phyloP scores from a whole-genome alignment of 2,888 invertebrate genomes.

The Folsomia manolachei region DNA sequence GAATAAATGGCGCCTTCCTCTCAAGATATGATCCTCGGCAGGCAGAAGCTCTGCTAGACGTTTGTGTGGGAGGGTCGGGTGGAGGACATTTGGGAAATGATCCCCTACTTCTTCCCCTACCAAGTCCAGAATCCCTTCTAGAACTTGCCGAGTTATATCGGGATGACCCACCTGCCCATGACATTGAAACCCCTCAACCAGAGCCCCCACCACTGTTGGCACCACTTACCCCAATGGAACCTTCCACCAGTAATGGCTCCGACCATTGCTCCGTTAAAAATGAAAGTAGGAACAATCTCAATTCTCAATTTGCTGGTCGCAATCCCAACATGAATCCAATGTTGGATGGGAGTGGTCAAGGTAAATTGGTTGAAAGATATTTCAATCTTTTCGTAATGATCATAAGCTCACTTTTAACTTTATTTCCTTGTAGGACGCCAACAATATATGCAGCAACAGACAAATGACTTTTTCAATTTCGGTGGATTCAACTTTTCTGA shows the following conservation, averaged over 20 bases:
- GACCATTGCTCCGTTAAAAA: slow-evolving; percentile 60
- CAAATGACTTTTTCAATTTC: slow-evolving; percentile 50
- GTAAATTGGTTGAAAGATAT: no score
- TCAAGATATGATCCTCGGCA: slow-evolving; percentile 50
- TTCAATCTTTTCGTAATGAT: background rate
- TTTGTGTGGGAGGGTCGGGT: slow-evolving; percentile 52
- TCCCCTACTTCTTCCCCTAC: slow-evolving; percentile 49
- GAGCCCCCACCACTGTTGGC: slow-evolving; percentile 55
- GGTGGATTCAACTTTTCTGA: slow-evolving; percentile 50
- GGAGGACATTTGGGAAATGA: slow-evolving; percentile 63
- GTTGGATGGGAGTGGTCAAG: slow-evolving; percentile 47
- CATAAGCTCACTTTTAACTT: slow-evolving; percentile 16
- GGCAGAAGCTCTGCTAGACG: slow-evolving; percentile 49
- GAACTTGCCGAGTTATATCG: slow-evolving; percentile 50
- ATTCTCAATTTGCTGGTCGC: slow-evolving; percentile 51
- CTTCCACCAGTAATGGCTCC: slow-evolving; percentile 68
- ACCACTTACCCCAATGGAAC: slow-evolving; percentile 60
- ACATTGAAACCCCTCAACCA: slow-evolving; percentile 50
- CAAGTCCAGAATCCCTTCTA: slow-evolving; percentile 50
- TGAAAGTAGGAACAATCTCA: slow-evolving; percentile 39
- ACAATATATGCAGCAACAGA: slow-evolving; percentile 47
- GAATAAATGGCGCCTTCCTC: slow-evolving; percentile 60
- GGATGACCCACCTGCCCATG: slow-evolving; percentile 49
- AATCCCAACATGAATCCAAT: slow-evolving; percentile 41
- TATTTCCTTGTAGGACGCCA: slow-evolving; percentile 48